A percentile compares a stretch with the other conserved stretches of the same genome.
Evolutionary conservation across 1,140 invertebrate genomes (phyloP).

Genomic region (Formica exsecta): DNA sequence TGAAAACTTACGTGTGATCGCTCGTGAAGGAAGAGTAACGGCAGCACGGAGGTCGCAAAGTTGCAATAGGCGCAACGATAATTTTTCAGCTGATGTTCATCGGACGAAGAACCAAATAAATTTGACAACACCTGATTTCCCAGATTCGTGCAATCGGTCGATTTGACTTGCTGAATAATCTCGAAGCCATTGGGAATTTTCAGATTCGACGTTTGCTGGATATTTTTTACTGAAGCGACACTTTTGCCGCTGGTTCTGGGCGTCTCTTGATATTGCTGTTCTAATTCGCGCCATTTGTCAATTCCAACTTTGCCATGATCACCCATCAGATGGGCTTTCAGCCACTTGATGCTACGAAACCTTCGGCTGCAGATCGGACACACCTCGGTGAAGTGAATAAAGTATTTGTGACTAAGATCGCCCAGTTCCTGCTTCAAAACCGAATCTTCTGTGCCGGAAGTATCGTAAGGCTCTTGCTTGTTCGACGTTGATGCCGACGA

Average conservation of each 20-base stretch:
- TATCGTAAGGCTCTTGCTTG: conserved; percentile 72
- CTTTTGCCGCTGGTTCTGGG: conserved; percentile 66
- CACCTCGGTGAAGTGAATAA: conserved; percentile 91
- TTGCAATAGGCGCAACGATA: conserved; percentile 96
- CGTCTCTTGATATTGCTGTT: conserved; percentile 85
- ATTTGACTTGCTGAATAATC: conserved; percentile 77
- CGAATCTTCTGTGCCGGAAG: conserved; percentile 84
- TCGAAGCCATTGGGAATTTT: conserved; percentile 89
- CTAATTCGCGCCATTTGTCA: conserved; percentile 91
- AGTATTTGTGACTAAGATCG: conserved; percentile 89
- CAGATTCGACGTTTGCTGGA: conserved; percentile 86
- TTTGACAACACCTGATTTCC: conserved; percentile 88
- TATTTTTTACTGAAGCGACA: conserved; percentile 67
- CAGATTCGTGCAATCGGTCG: conserved; percentile 81
- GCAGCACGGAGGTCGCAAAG: conserved; percentile 95
- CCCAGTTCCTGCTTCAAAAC: conserved; percentile 87
- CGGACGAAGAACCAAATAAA: conserved; percentile 87
- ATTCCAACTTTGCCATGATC: conserved; percentile 93
- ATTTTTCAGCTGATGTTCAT: conserved; percentile 88
- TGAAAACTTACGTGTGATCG: conserved; percentile 90
- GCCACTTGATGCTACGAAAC: conserved; percentile 96
- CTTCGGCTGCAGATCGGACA: conserved; percentile 95
- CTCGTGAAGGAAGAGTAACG: conserved; percentile 96
- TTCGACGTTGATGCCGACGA: conserved; percentile 49
- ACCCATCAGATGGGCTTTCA: conserved; percentile 94